Base-by-base conservation (phyloP, 1,140 invertebrate species). In the Trichogramma pretiosum region DNA sequence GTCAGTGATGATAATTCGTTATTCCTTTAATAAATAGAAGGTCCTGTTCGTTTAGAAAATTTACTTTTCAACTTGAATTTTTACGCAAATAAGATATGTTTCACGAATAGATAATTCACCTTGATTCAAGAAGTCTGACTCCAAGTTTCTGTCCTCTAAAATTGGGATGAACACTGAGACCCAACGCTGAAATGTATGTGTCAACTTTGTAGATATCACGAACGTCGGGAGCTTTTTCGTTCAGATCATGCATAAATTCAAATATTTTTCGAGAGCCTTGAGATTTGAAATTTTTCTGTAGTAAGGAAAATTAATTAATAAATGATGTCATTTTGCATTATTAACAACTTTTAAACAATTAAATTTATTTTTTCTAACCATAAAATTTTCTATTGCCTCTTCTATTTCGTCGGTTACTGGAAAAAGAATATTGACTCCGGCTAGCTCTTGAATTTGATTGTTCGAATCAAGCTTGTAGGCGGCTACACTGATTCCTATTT, bases 91-190 rank as follows among this genome's bases (percentile, higher is more conserved):
- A n/a, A n/a, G n/a, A n/a, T n/a, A n/a, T n/a, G n/a, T n/a, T n/a
- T n/a, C n/a, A n/a, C n/a, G n/a, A n/a, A n/a, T n/a, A n/a, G n/a
- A n/a, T n/a, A n/a, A n/a, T n/a, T n/a, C 47, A 52, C 50, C 50
- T 44, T 2, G 46, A 39, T 48, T 48, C 40, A 19, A 52, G 26
- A 23, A 52, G 26, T 8, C 32, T 23, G 19, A 48, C 23, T 8
- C 45, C 50, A 10, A 52, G 22, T 24, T 44, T 34, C 18, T 44
- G 45, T 5, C 50, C 50, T 10, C 50, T 39, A 40, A 37, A 49
- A 16, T 18, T 11, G 17, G 32, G 40, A n/a, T n/a, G n/a, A n/a
- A 50, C 36, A 13, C 41, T 44, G 1, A 44, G 11, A n/a, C 48
- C 48, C 13, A 50, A 9, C 3, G 18, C 41, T 5, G 26, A 21